Evolutionary conservation across 2,113 vertebrate genomes (phyloP), one percentile per base, ranked within the genome.

Genomic region (Diadophis punctatus): DNA sequence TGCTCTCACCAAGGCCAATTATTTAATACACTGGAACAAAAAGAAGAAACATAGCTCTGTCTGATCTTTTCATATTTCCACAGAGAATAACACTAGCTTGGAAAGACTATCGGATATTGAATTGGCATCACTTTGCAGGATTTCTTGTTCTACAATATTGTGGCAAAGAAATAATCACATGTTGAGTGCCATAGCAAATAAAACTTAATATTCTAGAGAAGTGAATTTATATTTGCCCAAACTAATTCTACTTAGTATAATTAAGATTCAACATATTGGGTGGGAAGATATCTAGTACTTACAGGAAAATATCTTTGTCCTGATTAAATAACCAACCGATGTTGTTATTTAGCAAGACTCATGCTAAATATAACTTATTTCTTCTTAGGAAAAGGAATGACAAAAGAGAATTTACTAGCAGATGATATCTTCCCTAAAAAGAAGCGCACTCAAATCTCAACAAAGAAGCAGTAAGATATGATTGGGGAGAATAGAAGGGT

Each of bases 281-380:
- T 43, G 8, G 74, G 7, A 43, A 80, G 74, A 80, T 80, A 80
- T 39, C 18, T 80, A 80, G 3, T 80, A 80, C 20, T 43, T 43
- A 80, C 8, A 80, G 74, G 34, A 93, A 96, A 93, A 85, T 0
- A 22, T 90, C 20, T 92, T 93, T 52, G 58, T 91, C 52, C 96
- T 95, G 68, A 39, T 34, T 48, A 90, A 56, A 23, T 27, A 80
- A 94, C 91, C 86, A 91, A 84, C 92, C 90, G 91, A 93, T 12
- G 58, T 87, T 86, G 30, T 80, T n/a, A n/a, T n/a, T n/a, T 53
- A 63, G 11, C 20, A 39, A 86, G 34, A 55, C 22, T 46, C 14
- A 3, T 46, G 27, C 55, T 60, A 20, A 16, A 88, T 68, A 30
- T 52, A 25, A 63, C 14, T 23, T 30, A 11, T n/a, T 91, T 43